Evolutionary conservation across 2,888 invertebrate species (phyloP).

Genomic region (Sericinus montela): DNA sequence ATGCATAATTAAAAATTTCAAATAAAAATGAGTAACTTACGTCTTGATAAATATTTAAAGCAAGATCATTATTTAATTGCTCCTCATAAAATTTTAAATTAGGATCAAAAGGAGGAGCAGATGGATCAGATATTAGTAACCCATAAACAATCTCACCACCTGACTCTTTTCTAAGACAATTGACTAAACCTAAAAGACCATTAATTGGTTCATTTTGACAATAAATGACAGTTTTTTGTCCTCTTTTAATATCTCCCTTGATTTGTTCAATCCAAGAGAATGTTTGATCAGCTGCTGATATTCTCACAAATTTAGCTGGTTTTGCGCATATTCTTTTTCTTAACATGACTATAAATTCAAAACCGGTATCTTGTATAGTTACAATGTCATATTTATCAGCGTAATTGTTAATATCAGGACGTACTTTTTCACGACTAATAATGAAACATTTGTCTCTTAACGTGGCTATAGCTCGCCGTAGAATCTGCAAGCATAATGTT

Average conservation of each 20-base stretch:
- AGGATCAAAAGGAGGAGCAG: slow-evolving; percentile 83
- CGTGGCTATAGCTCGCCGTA: slow-evolving; percentile 64
- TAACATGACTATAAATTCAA: slow-evolving; percentile 76
- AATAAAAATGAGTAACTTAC: slow-evolving; percentile 42
- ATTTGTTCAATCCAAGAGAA: slow-evolving; percentile 76
- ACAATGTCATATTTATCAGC: slow-evolving; percentile 70
- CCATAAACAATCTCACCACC: slow-evolving; percentile 83
- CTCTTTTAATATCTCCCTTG: slow-evolving; percentile 61
- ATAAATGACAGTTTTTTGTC: slow-evolving; percentile 81
- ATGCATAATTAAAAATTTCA: neutral
- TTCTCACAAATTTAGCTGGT: slow-evolving; percentile 67
- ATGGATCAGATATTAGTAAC: slow-evolving; percentile 81
- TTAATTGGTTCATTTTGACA: slow-evolving; percentile 83
- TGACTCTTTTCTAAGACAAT: slow-evolving; percentile 90
- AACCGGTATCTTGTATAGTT: slow-evolving; percentile 63
- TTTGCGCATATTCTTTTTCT: slow-evolving; percentile 66
- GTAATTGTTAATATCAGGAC: slow-evolving; percentile 60
- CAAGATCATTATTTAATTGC: slow-evolving; percentile 86
- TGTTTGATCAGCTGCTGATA: slow-evolving; percentile 51
- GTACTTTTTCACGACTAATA: slow-evolving; percentile 77
- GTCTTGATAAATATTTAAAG: slow-evolving; percentile 86
- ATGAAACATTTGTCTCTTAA: slow-evolving; percentile 81
- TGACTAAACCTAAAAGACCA: slow-evolving; percentile 93
- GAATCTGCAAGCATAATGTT: slow-evolving; percentile 38
- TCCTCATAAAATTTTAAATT: slow-evolving; percentile 81